Evolutionary conservation across 2,888 invertebrate genomes (phyloP), one percentile per base, ranked within the genome.

Genomic region (Beris chalybata): DNA sequence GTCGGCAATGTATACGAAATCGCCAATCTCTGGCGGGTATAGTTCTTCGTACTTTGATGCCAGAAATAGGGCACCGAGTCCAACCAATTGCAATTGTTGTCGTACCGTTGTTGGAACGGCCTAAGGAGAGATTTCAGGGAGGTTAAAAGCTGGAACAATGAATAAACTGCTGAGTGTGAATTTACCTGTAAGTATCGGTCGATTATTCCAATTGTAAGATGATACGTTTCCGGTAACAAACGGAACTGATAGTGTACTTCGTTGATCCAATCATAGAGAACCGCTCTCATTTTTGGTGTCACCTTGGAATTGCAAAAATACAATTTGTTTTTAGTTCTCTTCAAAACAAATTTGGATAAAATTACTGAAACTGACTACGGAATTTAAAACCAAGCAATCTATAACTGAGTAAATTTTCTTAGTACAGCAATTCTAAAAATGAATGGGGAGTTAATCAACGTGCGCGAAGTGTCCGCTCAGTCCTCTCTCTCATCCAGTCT

Each of bases 41-140:
- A 95, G 90, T 83, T 98, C 98, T 81, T 98, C 97, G 75, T 94
- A 97, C 79, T 98, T 98, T 75, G 91, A 87, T 0, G 97, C 96
- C 64, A 97, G 87, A 74, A 94, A 89, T 85, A 97, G 87, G 0
- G 95, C 90, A 0, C 95, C 89, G 1, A 93, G 89, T 4, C 96
- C 97, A 11, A 96, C 91, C 70, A 97, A 82, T 77, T 97, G 97
- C 67, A 97, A 83, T 72, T 88, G 85, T 71, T 86, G 87, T 71
- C 88, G 86, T 63, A 85, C 83, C 38, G 92, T 86, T 15, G 85
- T 83, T 55, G 83, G 83, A 43, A 84, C 85, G 4, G 77, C 81
- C 89, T 90, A 76, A 56, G 81, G 81, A 79, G 71, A 67, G 48
- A 15, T 15, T 48, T n/a, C 12, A 11, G 2, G 48, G 4, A 12